Percentiles rank a stretch among this genome's conserved stretches.
These are phyloP conservation scores for Camarhynchus parvulus DNA, from an alignment of 2,113 vertebrate genomes.

Conservation along the genomic window DNA sequence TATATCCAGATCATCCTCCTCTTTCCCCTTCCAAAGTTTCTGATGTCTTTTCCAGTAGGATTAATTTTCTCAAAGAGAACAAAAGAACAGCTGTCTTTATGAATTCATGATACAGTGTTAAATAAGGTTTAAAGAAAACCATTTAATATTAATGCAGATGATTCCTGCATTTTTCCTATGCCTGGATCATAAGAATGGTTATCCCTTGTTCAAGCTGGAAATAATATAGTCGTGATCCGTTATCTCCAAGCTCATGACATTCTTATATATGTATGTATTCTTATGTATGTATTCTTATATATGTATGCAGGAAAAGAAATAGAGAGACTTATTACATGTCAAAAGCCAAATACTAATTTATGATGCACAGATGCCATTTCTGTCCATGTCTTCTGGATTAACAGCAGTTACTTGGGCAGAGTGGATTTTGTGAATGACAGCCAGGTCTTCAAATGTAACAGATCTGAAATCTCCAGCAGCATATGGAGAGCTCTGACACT, in stretches of 20 bases:
- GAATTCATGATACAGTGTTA: background rate
- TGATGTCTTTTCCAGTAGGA: background rate
- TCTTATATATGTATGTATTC: no score
- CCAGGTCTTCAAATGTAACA: background rate
- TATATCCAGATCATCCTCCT: fast-evolving
- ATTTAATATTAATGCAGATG: background rate
- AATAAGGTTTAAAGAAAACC: background rate
- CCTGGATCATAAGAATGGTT: background rate
- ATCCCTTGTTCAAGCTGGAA: background rate
- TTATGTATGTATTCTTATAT: background rate
- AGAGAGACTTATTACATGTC: fast-evolving
- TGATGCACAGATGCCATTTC: background rate
- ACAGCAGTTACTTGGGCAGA: background rate
- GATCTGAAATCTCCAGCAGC: background rate
- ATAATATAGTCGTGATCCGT: background rate
- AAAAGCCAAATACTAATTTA: background rate
- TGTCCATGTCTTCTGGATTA: background rate
- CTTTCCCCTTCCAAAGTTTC: background rate
- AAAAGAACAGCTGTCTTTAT: background rate
- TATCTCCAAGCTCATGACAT: background rate
- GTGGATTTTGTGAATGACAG: background rate
- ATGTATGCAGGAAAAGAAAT: background rate
- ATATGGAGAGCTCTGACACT: background rate
- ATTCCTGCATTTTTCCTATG: background rate
- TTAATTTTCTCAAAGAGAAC: background rate